Evolutionary conservation across 2,113 vertebrate species (phyloP).

Genomic region (Pyrgilauda ruficollis): DNA sequence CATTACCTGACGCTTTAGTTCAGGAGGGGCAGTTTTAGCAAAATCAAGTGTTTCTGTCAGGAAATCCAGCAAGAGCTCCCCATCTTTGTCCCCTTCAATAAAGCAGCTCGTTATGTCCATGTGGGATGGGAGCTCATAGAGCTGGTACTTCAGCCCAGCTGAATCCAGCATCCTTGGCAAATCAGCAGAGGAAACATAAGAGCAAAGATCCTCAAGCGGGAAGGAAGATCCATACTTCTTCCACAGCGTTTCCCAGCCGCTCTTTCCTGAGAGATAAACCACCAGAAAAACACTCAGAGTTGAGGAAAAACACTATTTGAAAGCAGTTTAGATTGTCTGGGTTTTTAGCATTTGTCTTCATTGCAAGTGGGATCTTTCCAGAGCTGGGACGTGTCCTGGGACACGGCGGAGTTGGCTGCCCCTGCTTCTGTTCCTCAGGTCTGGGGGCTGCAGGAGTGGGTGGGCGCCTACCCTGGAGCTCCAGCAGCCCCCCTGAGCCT

Average conservation of each 20-base stretch:
- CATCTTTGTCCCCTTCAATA: constrained; percentile 78
- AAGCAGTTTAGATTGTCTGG: neutral
- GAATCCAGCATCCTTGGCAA: constrained; percentile 77
- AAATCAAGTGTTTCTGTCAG: constrained; percentile 86
- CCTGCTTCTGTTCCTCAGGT: neutral
- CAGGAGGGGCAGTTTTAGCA: constrained; percentile 76
- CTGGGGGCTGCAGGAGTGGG: neutral
- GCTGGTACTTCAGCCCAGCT: constrained; percentile 74
- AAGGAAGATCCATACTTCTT: constrained; percentile 70
- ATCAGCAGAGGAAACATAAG: constrained; percentile 75
- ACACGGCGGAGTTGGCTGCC: neutral
- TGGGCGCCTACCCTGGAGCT: neutral
- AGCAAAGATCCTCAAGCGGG: constrained; percentile 70
- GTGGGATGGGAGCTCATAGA: constrained; percentile 76
- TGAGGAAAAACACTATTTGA: neutral
- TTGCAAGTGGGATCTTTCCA: neutral
- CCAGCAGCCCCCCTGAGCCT: neutral
- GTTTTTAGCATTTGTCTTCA: neutral
- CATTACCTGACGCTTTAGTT: constrained; percentile 79
- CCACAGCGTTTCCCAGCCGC: constrained; percentile 84
- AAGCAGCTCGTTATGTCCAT: constrained; percentile 93
- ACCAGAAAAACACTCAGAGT: neutral
- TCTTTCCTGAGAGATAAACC: constrained; percentile 70
- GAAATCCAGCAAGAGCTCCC: constrained; percentile 89
- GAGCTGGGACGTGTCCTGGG: neutral